Evolutionary conservation across 2,888 invertebrate genomes (phyloP).

Genomic region (Sabatieria punctata): DNA sequence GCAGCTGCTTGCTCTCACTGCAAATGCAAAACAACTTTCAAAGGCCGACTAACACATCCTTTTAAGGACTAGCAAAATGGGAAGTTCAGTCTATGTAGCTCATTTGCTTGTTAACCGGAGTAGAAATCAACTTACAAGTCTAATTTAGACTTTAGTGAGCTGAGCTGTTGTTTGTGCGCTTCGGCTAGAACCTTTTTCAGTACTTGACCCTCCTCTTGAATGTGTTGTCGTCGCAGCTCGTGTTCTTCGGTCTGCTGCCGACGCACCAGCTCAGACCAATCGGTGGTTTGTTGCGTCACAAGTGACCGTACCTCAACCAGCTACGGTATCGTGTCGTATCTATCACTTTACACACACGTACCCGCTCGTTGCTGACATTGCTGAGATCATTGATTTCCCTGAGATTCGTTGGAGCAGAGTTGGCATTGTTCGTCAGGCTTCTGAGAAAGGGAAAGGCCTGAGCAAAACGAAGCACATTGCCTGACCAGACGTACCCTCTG

Average conservation of each 20-base stretch:
- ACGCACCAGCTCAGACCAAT: constrained; percentile 80
- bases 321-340: no score
- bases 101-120: neutral
- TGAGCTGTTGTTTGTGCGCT: constrained; percentile 64
- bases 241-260: constrained; percentile 57
- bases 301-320: constrained; percentile 41
- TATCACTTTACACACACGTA: no score
- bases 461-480: no score
- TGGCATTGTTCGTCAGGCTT: neutral
- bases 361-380: no score
- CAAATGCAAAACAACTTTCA: no score
- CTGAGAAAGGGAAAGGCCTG: no score
- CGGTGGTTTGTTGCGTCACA: constrained; percentile 75
- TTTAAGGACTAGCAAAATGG: no score
- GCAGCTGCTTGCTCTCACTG: constrained; percentile 87
- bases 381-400: constrained; percentile 14
- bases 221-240: constrained; percentile 49
- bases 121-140: constrained; percentile 46
- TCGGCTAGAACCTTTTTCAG: constrained; percentile 59
- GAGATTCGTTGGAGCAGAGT: neutral
- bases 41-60: no score
- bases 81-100: neutral
- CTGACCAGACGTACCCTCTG: no score
- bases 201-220: constrained; percentile 41
- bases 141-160: constrained; percentile 71